phyloP scores from a whole-genome alignment of 2,888 invertebrate genomes.

The Acronicta leporina region DNA sequence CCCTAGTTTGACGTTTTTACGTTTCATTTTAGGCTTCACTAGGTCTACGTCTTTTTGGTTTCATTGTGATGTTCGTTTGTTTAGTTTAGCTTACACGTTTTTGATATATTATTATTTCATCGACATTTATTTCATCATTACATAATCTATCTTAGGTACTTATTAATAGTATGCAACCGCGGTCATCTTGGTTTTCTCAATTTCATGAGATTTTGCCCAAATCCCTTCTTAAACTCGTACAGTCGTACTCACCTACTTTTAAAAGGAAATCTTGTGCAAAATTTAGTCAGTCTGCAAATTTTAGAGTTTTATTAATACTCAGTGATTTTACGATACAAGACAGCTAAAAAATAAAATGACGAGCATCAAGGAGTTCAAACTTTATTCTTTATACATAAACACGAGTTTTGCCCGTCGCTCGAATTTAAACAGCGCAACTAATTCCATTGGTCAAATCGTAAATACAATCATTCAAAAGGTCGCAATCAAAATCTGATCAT shows the following conservation, averaged over 20 bases:
- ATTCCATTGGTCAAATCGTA: slow-evolving; percentile 11
- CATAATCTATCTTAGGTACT: no score
- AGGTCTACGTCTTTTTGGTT: slow-evolving; percentile 9
- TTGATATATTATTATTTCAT: background rate
- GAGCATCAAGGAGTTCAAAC: slow-evolving; percentile 16
- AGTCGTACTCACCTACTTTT: no score
- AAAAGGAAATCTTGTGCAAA: no score
- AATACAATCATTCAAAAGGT: slow-evolving; percentile 37
- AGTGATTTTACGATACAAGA: no score
- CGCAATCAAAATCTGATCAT: slow-evolving; percentile 66
- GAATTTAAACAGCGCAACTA: slow-evolving; percentile 17
- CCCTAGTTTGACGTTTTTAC: slow-evolving; percentile 6
- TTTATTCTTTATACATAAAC: slow-evolving; percentile 39
- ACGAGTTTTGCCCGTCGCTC: slow-evolving; percentile 21
- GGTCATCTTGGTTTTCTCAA: no score
- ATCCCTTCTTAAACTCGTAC: no score
- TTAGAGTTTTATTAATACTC: no score
- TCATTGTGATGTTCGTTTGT: background rate
- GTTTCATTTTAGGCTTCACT: slow-evolving; percentile 17
- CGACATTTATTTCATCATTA: background rate
- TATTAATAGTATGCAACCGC: background rate
- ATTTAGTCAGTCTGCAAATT: no score
- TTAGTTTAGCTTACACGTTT: background rate
- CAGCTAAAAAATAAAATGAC: slow-evolving; percentile 41
- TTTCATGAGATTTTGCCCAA: no score